Base-by-base conservation (phyloP, 2,888 invertebrate species). In the Cyaniris semiargus region DNA sequence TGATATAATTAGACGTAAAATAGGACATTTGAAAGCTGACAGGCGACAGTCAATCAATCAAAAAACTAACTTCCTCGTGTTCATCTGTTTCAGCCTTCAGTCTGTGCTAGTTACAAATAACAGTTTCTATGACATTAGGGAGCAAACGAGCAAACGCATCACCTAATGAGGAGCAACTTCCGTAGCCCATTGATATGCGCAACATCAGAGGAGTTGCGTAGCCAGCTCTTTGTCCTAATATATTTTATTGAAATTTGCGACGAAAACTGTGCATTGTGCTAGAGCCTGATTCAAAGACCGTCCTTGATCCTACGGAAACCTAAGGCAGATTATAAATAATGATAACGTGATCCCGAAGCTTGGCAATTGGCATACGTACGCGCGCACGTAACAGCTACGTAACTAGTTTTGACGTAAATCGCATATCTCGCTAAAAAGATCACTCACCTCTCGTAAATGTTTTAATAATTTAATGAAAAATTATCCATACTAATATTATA, bases 281-380 rank as follows among this genome's bases (percentile, higher is more conserved):
- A 27, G 27, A 5, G 66, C 18, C 66, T 27, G 66, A 66, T 31
- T 66, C 5, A 31, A 66, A 66, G 66, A 13, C 27, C 10, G 66
- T 5, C 31, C 66, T 66, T 66, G 66, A 66, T 31, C 66, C 66
- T 27, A 66, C 44, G 44, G 27, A 23, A 23, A 58, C 58, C 58
- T 58, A 13, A 60, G 13, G 66, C 66, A 31, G 27, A 66, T 66
- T 66, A 31, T 66, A 66, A 66, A 66, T 66, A 66, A 66, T 27
- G 27, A 66, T 66, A 66, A 15, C 66, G 66, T 66, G 60, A 66
- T 66, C 60, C 58, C n/a, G 15, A 66, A 66, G 66, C 66, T 66
- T 66, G 66, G 66, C 66, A 66, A 27, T 66, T 66, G 66, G 66
- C 66, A 66, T 66, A 66, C 66, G 66, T 10, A 23, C 27, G 21